Evolutionary conservation across 1,140 invertebrate species (phyloP).

Genomic region (Callitettix versicolor): DNA sequence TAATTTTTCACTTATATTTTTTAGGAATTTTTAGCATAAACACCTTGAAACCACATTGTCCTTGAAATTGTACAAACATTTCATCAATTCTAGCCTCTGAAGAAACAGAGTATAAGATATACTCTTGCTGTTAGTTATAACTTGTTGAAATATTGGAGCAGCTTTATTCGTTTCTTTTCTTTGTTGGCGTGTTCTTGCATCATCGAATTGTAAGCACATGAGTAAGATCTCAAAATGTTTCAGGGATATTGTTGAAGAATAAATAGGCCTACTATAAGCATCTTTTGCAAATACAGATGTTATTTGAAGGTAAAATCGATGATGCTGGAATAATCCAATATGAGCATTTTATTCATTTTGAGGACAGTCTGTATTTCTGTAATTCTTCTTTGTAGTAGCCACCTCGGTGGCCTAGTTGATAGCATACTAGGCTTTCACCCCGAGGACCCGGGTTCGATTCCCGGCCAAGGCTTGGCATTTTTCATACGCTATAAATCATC

Average conservation of each 20-base stretch:
- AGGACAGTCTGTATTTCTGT: conserved; percentile 1
- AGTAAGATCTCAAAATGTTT: background rate
- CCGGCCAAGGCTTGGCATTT: no score
- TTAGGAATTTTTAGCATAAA: conserved; percentile 1
- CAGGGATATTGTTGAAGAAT: no score
- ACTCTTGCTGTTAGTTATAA: background rate
- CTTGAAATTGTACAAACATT: background rate
- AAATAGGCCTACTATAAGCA: background rate
- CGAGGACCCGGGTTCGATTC: no score
- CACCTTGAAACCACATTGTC: background rate
- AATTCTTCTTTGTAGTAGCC: background rate
- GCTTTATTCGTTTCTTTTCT: background rate
- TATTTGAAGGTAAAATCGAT: background rate
- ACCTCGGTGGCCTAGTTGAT: no score
- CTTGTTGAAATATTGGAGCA: background rate
- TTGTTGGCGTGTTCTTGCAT: background rate
- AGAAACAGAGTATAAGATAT: background rate
- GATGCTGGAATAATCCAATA: background rate
- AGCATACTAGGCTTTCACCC: no score
- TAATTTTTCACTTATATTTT: background rate
- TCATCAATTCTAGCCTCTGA: background rate
- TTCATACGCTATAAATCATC: no score
- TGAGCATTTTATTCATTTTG: background rate
- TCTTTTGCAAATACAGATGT: background rate
- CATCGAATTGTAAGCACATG: background rate